Evolutionary conservation across 2,113 vertebrate species (phyloP).

Genomic region (Microtus ochrogaster): DNA sequence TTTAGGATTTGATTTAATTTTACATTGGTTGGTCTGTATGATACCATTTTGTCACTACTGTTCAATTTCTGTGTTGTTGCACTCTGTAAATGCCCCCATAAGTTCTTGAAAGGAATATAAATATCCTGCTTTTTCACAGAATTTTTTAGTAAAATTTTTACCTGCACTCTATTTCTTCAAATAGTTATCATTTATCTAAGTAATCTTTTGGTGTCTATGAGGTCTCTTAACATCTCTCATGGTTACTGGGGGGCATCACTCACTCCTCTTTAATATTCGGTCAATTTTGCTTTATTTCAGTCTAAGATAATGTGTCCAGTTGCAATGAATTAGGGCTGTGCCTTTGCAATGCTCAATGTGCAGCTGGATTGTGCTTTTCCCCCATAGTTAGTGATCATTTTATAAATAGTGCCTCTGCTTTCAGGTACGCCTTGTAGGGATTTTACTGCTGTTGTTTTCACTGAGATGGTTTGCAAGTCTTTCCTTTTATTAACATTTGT

Average conservation of each 20-base stretch:
- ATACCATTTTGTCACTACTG: background rate
- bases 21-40: background rate
- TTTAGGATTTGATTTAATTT: background rate
- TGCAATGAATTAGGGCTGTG: background rate
- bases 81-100: background rate
- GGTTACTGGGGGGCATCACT: background rate
- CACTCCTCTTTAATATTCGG: background rate
- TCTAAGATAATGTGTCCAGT: background rate
- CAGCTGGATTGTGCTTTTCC: background rate
- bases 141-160: background rate
- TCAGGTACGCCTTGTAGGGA: background rate
- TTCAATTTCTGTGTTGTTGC: background rate
- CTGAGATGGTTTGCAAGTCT: background rate
- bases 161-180: background rate
- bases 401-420: background rate
- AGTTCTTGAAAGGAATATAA: background rate
- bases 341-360: background rate
- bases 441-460: background rate
- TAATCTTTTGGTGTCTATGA: background rate
- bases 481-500: constrained; percentile 7
- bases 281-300: background rate
- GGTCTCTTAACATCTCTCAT: background rate
- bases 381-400: background rate
- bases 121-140: background rate
- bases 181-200: background rate